These are phyloP conservation scores for Corythaeola cristata DNA, from an alignment of 2,113 vertebrate species.

Conservation along the genomic window DNA sequence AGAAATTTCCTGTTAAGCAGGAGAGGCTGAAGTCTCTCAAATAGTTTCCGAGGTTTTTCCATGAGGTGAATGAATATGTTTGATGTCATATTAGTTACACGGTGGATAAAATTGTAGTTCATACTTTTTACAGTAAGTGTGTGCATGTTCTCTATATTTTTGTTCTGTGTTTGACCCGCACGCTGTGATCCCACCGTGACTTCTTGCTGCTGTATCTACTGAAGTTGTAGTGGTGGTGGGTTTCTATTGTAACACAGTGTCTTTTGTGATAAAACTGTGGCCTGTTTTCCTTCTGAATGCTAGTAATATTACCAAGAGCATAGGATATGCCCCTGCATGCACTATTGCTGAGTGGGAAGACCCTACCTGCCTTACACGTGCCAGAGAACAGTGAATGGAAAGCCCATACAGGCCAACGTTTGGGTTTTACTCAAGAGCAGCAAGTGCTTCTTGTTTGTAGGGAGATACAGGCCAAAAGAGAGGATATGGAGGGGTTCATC, in stretches of 20 bases:
- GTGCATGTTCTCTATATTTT: rapidly evolving
- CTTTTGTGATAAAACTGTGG: background rate
- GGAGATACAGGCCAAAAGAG: background rate
- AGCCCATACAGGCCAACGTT: rapidly evolving
- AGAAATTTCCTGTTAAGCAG: background rate
- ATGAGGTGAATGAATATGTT: background rate
- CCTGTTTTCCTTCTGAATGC: background rate
- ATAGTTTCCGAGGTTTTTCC: background rate
- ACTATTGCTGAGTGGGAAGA: background rate
- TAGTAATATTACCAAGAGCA: background rate
- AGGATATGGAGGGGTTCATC: background rate
- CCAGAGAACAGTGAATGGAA: background rate
- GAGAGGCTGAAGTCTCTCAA: background rate
- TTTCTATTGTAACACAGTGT: background rate
- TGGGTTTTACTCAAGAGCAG: background rate
- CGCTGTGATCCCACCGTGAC: rapidly evolving
- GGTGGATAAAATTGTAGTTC: background rate
- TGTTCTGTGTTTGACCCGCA: rapidly evolving
- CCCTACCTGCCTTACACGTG: background rate
- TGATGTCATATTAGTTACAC: background rate
- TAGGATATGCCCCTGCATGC: background rate
- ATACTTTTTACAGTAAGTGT: background rate
- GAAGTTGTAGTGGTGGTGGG: background rate
- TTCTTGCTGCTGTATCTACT: background rate
- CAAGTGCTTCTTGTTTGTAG: background rate